A percentile compares a stretch with the other conserved stretches of the same genome.
Conservation (phyloP, 2,113 vertebrate species). For the Nasalis larvatus region DNA sequence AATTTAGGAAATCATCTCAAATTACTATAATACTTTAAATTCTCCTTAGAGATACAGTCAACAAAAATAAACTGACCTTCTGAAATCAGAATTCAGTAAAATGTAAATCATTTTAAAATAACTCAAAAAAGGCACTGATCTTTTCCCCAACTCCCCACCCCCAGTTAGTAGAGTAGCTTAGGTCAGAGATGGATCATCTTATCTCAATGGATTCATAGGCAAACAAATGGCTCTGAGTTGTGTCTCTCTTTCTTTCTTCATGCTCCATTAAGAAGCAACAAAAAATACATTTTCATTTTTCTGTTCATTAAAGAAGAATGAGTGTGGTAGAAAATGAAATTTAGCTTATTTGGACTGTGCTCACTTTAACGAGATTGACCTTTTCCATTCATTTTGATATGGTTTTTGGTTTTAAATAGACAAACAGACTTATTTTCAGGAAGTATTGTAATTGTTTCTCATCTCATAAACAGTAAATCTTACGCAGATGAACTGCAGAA, state of each 20-base stretch:
- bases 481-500: neutral
- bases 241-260: constrained; percentile 14
- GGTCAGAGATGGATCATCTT: neutral
- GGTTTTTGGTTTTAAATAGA: constrained; percentile 21
- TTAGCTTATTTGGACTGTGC: constrained; percentile 28
- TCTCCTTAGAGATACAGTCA: neutral
- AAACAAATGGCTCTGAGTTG: neutral
- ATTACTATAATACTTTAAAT: neutral
- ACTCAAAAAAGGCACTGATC: neutral
- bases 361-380: constrained; percentile 49
- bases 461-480: neutral
- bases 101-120: neutral
- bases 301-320: constrained; percentile 43
- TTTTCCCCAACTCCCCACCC: neutral
- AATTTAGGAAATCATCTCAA: neutral
- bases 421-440: neutral
- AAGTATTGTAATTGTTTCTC: neutral
- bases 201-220: neutral
- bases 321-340: constrained; percentile 31
- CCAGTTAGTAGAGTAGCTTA: neutral
- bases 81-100: constrained; percentile 21
- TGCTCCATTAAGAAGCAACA: neutral
- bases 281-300: constrained; percentile 49
- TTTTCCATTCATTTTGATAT: constrained; percentile 10
- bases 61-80: neutral